Evolutionary conservation across 2,888 invertebrate genomes (phyloP).

Genomic region (Drosophila kokeensis): DNA sequence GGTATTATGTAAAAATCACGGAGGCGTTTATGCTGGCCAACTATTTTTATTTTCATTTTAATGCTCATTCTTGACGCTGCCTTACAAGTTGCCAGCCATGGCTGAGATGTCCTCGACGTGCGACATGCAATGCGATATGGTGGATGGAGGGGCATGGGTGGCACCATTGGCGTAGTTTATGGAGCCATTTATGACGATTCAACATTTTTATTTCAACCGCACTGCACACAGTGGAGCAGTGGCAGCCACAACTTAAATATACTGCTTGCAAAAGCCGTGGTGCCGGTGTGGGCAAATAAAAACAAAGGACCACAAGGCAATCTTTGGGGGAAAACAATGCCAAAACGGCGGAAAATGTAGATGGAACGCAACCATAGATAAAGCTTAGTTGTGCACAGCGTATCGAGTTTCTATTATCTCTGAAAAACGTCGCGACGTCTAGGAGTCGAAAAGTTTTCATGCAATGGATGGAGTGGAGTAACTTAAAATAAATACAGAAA

Average conservation of each 20-base stretch:
- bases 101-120: slow-evolving; percentile 44
- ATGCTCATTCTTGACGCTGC: slow-evolving; percentile 56
- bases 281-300: slow-evolving; percentile 76
- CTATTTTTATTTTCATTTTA: slow-evolving; percentile 79
- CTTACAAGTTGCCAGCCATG: slow-evolving; percentile 59
- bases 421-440: slow-evolving; percentile 79
- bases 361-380: slow-evolving; percentile 61
- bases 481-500: slow-evolving; percentile 53
- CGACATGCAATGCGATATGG: slow-evolving; percentile 1
- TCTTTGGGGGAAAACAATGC: slow-evolving; percentile 65
- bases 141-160: slow-evolving; percentile 6
- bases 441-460: slow-evolving; percentile 78
- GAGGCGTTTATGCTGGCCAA: slow-evolving; percentile 77
- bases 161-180: slow-evolving; percentile 79
- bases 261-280: slow-evolving; percentile 71
- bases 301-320: slow-evolving; percentile 64
- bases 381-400: slow-evolving; percentile 80
- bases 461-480: slow-evolving; percentile 57
- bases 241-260: slow-evolving; percentile 72
- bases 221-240: slow-evolving; percentile 52
- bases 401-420: slow-evolving; percentile 81
- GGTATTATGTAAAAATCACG: slow-evolving; percentile 76
- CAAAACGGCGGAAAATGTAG: slow-evolving; percentile 69
- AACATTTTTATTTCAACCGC: slow-evolving; percentile 81
- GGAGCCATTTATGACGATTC: slow-evolving; percentile 82